phyloP scores from a whole-genome alignment of 2,888 invertebrate species.

The Troides helena region DNA sequence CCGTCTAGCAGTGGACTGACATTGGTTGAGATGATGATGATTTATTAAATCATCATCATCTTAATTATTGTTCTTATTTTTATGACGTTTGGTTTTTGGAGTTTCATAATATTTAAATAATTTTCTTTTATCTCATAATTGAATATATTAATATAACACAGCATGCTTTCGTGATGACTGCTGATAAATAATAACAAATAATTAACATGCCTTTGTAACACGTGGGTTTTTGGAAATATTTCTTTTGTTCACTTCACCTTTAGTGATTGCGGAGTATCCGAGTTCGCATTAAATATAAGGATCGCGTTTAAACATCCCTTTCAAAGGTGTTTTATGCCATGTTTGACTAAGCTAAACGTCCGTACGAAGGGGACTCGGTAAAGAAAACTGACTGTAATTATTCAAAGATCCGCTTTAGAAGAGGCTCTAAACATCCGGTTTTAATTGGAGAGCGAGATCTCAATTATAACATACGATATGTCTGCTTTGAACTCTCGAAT shows the following conservation, averaged over 20 bases:
- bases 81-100: background rate
- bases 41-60: too few species aligned
- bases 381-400: constrained; percentile 57
- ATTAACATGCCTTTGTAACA: background rate
- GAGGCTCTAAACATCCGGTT: constrained; percentile 61
- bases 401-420: constrained; percentile 54
- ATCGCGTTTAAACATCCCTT: constrained; percentile 36
- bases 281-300: constrained; percentile 32
- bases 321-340: constrained; percentile 44
- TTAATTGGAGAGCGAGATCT: constrained; percentile 73
- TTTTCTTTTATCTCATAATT: background rate
- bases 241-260: background rate
- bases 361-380: constrained; percentile 39
- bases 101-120: background rate
- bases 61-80: background rate
- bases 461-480: constrained; percentile 65
- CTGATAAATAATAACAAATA: background rate
- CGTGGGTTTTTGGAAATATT: background rate
- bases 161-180: background rate
- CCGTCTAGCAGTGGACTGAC: too few species aligned
- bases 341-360: constrained; percentile 45
- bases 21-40: too few species aligned
- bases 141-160: background rate
- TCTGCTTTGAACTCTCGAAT: constrained; percentile 66
- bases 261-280: constrained; percentile 8